A percentile compares a stretch with the other conserved stretches of the same genome.
phyloP scores from a whole-genome alignment of 2,113 vertebrate species.

The Chaetodon auriga region DNA sequence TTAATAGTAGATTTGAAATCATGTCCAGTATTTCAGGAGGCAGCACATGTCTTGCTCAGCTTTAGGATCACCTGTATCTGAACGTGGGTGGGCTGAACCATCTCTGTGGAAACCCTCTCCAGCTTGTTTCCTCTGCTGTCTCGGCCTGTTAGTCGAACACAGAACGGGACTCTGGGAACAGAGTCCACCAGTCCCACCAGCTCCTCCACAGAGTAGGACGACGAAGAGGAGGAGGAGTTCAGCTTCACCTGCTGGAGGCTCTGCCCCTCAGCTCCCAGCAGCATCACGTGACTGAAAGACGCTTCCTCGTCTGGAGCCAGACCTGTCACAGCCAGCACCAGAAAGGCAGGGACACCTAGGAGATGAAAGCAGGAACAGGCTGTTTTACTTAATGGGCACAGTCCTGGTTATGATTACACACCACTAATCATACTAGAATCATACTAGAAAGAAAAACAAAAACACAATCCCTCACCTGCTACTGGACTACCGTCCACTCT shows the following conservation, averaged over 20 bases:
- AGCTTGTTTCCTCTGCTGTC: slow-evolving; percentile 77
- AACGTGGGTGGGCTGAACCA: slow-evolving; percentile 81
- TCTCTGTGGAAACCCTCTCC: slow-evolving; percentile 82
- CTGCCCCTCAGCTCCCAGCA: slow-evolving; percentile 78
- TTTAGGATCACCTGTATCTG: slow-evolving; percentile 78
- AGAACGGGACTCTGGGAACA: slow-evolving; percentile 80
- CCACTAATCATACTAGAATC: not conserved
- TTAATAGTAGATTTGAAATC: no score
- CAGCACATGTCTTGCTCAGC: not conserved
- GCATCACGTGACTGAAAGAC: slow-evolving; percentile 80
- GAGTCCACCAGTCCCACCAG: slow-evolving; percentile 79
- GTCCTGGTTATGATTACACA: no score
- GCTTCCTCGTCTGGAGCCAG: slow-evolving; percentile 57
- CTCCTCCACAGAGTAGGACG: slow-evolving; percentile 64
- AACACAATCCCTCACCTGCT: slow-evolving; percentile 79
- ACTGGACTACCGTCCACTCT: slow-evolving; percentile 86
- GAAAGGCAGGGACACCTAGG: slow-evolving; percentile 77
- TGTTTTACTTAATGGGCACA: not conserved
- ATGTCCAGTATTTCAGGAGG: not conserved
- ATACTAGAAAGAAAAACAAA: not conserved
- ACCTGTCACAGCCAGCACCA: slow-evolving; percentile 82
- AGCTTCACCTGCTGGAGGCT: slow-evolving; percentile 75
- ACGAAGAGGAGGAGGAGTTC: slow-evolving; percentile 65
- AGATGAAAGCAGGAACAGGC: not conserved
- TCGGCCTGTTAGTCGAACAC: slow-evolving; percentile 75